Conservation (phyloP, 2,113 vertebrate species). For the Tursiops truncatus region DNA sequence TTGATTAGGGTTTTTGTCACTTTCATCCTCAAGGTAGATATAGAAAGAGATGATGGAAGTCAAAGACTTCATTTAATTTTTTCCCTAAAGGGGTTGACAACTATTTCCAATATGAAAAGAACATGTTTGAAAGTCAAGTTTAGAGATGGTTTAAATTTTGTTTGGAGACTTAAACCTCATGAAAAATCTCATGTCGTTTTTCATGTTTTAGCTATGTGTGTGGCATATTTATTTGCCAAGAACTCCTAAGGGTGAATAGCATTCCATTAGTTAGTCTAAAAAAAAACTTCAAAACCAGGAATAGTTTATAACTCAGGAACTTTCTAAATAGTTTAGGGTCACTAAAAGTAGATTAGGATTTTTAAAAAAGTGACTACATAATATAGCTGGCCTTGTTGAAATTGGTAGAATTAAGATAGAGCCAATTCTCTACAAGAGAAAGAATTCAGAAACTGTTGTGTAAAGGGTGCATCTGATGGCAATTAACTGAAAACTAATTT, state of each 20-base stretch:
- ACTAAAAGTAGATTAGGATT: neutral
- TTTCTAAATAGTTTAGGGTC: neutral
- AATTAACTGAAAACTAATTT: neutral
- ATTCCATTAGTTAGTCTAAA: neutral
- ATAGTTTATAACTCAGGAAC: neutral
- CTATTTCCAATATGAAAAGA: constrained; percentile 25
- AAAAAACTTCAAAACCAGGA: neutral
- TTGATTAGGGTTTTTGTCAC: constrained; percentile 20
- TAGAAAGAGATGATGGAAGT: constrained; percentile 25
- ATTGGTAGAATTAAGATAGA: neutral
- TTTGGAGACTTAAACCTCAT: neutral
- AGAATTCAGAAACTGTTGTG: neutral
- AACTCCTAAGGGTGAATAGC: neutral
- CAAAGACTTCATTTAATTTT: constrained; percentile 43
- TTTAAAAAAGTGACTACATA: neutral
- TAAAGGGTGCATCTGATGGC: neutral
- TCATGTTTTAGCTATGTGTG: neutral
- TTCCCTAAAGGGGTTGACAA: neutral
- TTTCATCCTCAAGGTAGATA: neutral
- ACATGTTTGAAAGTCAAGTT: neutral
- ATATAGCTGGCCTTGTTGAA: neutral
- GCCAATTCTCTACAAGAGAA: neutral
- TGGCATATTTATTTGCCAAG: neutral
- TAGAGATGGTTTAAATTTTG: neutral
- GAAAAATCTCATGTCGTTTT: neutral